Evolutionary conservation across 2,797 vertebrate genomes (phyloP).

Genomic region (Lepidocolaptes lacrymiger): DNA sequence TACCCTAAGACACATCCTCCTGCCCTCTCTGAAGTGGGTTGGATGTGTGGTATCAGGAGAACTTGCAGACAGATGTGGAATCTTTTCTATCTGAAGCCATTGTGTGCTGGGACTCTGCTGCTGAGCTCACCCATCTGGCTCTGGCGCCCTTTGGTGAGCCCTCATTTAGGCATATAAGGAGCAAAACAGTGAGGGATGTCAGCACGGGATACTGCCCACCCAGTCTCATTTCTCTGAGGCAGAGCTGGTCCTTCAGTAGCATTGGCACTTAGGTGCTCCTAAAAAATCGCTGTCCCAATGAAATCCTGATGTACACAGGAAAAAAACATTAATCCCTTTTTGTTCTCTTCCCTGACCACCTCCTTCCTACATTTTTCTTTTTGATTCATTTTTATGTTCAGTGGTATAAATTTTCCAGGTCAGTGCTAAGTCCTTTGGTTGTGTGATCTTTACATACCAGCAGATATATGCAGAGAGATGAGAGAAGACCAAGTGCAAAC

Average conservation of each 20-base stretch:
- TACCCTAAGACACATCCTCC: not conserved
- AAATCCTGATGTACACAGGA: not conserved
- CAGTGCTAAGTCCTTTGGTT: slow-evolving; percentile 8
- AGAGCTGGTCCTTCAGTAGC: not conserved
- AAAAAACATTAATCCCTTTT: not conserved
- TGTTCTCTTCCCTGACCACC: not conserved
- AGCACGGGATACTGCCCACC: not conserved
- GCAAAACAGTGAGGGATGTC: not conserved
- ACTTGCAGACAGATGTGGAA: not conserved
- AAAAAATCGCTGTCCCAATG: not conserved
- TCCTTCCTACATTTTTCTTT: slow-evolving; percentile 22
- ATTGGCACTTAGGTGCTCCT: not conserved
- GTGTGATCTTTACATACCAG: slow-evolving; percentile 31
- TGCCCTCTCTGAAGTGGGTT: not conserved
- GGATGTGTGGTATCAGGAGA: not conserved
- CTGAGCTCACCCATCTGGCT: not conserved
- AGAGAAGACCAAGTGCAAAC: slow-evolving; percentile 33
- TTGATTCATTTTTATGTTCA: slow-evolving; percentile 33
- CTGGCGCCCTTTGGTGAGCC: not conserved
- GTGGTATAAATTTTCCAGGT: slow-evolving; percentile 42
- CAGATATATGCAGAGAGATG: slow-evolving; percentile 1
- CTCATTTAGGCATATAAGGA: not conserved
- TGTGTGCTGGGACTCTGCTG: not conserved
- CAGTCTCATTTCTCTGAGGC: not conserved
- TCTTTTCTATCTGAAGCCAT: not conserved